Percentiles rank a stretch among this genome's conserved stretches.
phyloP scores from a whole-genome alignment of 1,140 invertebrate genomes.

The Solenopsis fugax region DNA sequence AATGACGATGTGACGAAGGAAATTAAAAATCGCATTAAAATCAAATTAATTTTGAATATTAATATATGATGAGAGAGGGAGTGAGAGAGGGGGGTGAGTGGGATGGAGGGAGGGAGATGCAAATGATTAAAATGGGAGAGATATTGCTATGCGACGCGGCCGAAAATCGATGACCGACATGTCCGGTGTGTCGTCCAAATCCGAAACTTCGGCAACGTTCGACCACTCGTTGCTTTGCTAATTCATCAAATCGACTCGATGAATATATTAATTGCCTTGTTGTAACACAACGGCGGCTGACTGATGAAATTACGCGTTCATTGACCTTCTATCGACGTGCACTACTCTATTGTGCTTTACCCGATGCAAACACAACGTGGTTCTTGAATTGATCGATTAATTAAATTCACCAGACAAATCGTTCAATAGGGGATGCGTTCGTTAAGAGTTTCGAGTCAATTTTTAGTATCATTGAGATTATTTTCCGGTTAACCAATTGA shows the following conservation, averaged over 20 bases:
- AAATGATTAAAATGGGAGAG: constrained; percentile 8
- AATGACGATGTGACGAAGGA: background rate
- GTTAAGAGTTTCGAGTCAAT: constrained; percentile 1
- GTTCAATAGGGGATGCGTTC: background rate
- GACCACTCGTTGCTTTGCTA: constrained; percentile 56
- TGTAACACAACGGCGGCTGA: constrained; percentile 50
- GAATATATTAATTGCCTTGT: constrained; percentile 65
- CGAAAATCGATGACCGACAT: constrained; percentile 62
- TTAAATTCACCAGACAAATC: constrained; percentile 42
- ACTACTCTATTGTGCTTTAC: constrained; percentile 60
- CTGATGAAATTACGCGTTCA: constrained; percentile 63
- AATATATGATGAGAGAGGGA: background rate
- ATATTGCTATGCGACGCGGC: background rate
- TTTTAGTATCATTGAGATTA: background rate
- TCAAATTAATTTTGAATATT: background rate
- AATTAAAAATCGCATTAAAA: no score
- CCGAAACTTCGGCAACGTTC: constrained; percentile 40
- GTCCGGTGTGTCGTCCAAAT: constrained; percentile 26
- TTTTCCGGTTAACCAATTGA: background rate
- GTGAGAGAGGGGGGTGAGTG: background rate
- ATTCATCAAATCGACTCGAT: constrained; percentile 63
- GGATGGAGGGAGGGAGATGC: background rate
- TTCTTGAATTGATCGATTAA: constrained; percentile 63
- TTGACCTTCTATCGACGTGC: constrained; percentile 56
- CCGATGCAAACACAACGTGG: constrained; percentile 54